phyloP scores from a whole-genome alignment of 64 coral and sea anemone species.

The Acropora tenuis region DNA sequence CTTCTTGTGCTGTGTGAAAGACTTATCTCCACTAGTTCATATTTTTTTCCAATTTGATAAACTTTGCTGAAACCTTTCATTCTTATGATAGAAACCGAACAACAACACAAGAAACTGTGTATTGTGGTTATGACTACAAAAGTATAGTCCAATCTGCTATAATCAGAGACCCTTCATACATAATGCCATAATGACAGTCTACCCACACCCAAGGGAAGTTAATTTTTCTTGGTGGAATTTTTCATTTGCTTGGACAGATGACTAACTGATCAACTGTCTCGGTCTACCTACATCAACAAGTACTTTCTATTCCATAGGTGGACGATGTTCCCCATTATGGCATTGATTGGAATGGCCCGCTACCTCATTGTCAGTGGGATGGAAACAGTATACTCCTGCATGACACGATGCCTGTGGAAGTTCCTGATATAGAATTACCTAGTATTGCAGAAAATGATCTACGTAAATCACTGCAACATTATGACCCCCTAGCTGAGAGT shows the following conservation, averaged over 20 bases:
- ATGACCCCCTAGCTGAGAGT: conserved; percentile 18
- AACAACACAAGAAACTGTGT: not conserved
- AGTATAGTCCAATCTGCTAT: conserved; percentile 1
- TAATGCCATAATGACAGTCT: not conserved
- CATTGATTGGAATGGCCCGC: not conserved
- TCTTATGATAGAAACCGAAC: not conserved
- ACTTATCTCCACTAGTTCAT: not conserved
- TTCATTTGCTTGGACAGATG: not conserved
- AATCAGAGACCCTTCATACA: not conserved
- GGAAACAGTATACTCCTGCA: not conserved
- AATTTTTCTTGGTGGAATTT: not conserved
- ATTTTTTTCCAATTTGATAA: not conserved
- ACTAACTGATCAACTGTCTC: not conserved
- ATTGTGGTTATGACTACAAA: not conserved
- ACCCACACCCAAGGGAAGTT: not conserved
- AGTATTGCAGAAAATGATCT: not conserved
- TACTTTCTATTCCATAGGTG: not conserved
- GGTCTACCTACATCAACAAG: not conserved
- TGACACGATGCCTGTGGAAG: not conserved
- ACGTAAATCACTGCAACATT: not conserved
- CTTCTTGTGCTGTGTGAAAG: not conserved
- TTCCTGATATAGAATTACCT: not conserved
- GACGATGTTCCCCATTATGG: not conserved
- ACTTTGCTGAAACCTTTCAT: not conserved
- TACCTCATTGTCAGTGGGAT: not conserved